Evolutionary conservation across 1,140 invertebrate genomes (phyloP).

Genomic region (Drosophila triauraria): DNA sequence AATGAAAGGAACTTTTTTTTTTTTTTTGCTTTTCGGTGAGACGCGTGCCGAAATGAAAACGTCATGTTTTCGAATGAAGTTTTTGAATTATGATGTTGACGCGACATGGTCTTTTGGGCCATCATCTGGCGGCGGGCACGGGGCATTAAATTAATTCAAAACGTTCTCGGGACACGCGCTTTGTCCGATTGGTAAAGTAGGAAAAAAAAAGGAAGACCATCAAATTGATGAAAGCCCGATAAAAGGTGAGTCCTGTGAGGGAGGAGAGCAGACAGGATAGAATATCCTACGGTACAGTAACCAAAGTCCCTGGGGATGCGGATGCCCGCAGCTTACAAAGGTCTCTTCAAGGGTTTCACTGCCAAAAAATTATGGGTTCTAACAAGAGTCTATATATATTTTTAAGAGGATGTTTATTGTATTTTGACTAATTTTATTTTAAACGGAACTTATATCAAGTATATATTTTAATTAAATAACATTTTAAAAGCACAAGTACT

Average conservation of each 20-base stretch:
- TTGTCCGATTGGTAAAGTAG: conserved; percentile 76
- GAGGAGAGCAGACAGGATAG: conserved; percentile 8
- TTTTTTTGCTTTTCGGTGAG: conserved; percentile 15
- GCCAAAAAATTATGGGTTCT: conserved; percentile 9
- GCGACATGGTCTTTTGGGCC: conserved; percentile 53
- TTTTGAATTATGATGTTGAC: conserved; percentile 81
- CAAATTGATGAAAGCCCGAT: conserved; percentile 76
- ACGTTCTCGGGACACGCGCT: conserved; percentile 74
- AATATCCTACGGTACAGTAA: conserved; percentile 54
- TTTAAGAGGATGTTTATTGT: no score
- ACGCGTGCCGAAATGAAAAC: conserved; percentile 82
- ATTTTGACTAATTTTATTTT: background rate
- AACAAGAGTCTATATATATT: background rate
- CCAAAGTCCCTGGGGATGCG: conserved; percentile 68
- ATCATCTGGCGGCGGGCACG: conserved; percentile 67
- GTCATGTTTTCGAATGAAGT: conserved; percentile 82
- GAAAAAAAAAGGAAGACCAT: conserved; percentile 43
- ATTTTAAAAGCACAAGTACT: background rate
- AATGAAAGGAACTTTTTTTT: conserved; percentile 36
- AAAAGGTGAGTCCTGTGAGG: conserved; percentile 59
- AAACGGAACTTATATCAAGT: no score
- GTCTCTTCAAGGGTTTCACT: conserved; percentile 18
- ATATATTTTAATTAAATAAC: no score
- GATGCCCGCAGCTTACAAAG: conserved; percentile 58
- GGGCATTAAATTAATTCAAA: conserved; percentile 83